Evolutionary conservation across 1,140 invertebrate species (phyloP).

Genomic region (Drosophila oshimai): DNA sequence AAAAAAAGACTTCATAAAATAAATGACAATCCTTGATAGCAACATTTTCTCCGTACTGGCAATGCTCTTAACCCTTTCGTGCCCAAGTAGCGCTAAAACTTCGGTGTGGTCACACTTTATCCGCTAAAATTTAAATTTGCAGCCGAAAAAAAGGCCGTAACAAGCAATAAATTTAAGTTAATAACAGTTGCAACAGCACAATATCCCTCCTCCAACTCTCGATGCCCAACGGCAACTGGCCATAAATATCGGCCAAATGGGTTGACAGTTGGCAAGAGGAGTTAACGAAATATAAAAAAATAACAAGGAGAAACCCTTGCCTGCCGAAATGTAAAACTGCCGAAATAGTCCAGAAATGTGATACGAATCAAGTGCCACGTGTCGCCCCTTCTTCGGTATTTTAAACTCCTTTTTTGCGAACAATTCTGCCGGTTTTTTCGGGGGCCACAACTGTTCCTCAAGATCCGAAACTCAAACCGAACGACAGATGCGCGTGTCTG

Average conservation of each 20-base stretch:
- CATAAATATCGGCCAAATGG: slow-evolving; percentile 72
- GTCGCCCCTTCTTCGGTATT: slow-evolving; percentile 44
- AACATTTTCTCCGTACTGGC: neutral
- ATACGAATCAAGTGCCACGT: slow-evolving; percentile 80
- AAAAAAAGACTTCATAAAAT: too few species aligned
- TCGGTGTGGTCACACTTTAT: slow-evolving; percentile 31
- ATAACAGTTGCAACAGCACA: slow-evolving; percentile 63
- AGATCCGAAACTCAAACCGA: slow-evolving; percentile 18
- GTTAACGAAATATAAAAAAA: neutral
- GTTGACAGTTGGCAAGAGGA: slow-evolving; percentile 71
- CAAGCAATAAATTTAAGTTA: slow-evolving; percentile 70
- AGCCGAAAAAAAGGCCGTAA: slow-evolving; percentile 30
- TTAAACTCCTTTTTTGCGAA: slow-evolving; percentile 31
- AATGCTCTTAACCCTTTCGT: neutral
- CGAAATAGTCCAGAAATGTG: slow-evolving; percentile 75
- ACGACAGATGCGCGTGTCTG: slow-evolving; percentile 75
- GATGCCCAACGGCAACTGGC: slow-evolving; percentile 54
- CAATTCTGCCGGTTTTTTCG: slow-evolving; percentile 30
- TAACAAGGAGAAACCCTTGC: slow-evolving; percentile 41
- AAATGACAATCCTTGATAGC: too few species aligned
- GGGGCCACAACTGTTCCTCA: slow-evolving; percentile 34
- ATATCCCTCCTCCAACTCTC: slow-evolving; percentile 3
- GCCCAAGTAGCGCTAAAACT: slow-evolving; percentile 1
- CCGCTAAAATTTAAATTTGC: slow-evolving; percentile 36
- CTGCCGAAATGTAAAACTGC: slow-evolving; percentile 60